These are phyloP conservation scores for Candidula unifasciata DNA, from an alignment of 2,888 invertebrate species.

Conservation along the genomic window DNA sequence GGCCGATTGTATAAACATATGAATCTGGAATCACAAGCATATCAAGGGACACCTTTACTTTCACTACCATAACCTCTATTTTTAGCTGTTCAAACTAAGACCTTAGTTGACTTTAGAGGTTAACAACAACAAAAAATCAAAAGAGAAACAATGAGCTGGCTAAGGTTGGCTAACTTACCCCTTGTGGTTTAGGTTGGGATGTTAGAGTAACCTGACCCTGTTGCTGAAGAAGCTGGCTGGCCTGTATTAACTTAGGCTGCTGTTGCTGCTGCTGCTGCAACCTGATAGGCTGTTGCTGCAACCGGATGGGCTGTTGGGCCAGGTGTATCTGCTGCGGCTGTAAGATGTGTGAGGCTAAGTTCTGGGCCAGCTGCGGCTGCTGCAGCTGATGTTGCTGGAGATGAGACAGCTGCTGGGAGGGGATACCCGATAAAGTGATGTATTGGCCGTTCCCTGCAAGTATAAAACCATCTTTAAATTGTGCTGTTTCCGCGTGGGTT, in stretches of 20 bases:
- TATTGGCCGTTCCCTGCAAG: constrained; percentile 67
- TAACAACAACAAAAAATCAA: not conserved
- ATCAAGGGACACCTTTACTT: too few species aligned
- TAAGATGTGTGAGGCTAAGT: not conserved
- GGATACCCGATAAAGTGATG: constrained; percentile 60
- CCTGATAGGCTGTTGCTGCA: constrained; percentile 1
- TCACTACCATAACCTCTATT: too few species aligned
- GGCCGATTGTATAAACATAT: too few species aligned
- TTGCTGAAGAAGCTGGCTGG: constrained; percentile 25
- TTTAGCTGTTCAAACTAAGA: too few species aligned
- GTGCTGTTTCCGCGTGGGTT: too few species aligned
- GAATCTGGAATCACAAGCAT: too few species aligned
- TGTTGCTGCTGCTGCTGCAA: constrained; percentile 18
- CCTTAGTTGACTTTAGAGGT: too few species aligned
- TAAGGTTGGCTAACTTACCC: constrained; percentile 5
- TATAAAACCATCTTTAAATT: not conserved
- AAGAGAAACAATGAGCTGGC: not conserved
- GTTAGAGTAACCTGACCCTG: constrained; percentile 19
- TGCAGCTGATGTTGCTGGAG: constrained; percentile 29
- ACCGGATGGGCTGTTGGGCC: constrained; percentile 6
- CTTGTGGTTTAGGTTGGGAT: constrained; percentile 13
- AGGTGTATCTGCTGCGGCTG: not conserved
- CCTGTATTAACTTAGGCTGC: not conserved
- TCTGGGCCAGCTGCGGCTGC: constrained; percentile 7
- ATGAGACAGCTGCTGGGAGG: constrained; percentile 53